A percentile compares a stretch with the other conserved stretches of the same genome.
phyloP scores from a whole-genome alignment of 2,113 vertebrate species.

The Ciconia boyciana region DNA sequence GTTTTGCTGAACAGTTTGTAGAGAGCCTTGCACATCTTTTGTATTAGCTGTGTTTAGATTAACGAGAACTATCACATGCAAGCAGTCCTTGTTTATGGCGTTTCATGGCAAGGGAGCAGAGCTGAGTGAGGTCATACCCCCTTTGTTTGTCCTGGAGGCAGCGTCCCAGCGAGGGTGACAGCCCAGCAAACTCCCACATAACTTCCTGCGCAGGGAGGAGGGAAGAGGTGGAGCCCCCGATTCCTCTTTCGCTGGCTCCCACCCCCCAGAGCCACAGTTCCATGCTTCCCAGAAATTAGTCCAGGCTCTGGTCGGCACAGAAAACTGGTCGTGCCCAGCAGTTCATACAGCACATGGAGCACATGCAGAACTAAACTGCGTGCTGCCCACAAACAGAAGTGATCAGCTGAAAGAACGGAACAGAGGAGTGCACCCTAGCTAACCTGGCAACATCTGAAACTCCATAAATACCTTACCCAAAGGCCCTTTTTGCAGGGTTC shows the following conservation, averaged over 20 bases:
- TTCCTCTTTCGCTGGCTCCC: background rate
- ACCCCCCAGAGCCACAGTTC: background rate
- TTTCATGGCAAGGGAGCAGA: background rate
- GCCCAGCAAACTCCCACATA: background rate
- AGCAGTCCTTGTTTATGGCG: background rate
- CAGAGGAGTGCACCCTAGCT: fast-evolving
- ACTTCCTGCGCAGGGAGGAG: background rate
- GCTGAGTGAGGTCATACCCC: background rate
- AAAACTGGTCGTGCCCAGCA: background rate
- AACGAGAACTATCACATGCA: background rate
- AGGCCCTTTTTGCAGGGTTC: background rate
- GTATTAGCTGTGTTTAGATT: conserved; percentile 17
- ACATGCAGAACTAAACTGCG: background rate
- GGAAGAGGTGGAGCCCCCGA: background rate
- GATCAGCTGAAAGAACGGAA: background rate
- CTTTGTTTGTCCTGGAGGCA: conserved; percentile 22
- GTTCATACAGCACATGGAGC: fast-evolving
- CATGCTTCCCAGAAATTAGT: background rate
- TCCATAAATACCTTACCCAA: background rate
- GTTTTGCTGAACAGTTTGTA: background rate
- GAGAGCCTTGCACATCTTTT: background rate
- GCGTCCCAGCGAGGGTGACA: background rate
- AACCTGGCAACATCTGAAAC: background rate
- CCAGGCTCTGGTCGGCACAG: background rate
- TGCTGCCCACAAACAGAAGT: background rate